These are phyloP conservation scores for Saxidomus purpurata DNA, from an alignment of 1,140 invertebrate genomes.

Conservation along the genomic window DNA sequence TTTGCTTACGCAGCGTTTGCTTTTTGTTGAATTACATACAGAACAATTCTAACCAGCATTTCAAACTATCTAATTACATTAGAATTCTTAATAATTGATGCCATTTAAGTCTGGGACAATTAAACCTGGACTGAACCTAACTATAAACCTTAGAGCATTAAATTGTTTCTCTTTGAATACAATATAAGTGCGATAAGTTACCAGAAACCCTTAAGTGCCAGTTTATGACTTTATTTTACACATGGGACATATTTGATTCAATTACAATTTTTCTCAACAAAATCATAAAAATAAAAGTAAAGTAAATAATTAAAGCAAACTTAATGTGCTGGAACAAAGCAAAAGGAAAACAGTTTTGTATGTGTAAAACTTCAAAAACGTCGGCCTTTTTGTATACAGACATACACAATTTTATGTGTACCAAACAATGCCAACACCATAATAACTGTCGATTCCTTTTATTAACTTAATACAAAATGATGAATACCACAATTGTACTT, in stretches of 20 bases:
- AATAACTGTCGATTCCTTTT: too few relatives aligned
- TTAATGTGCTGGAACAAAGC: background rate
- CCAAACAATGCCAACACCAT: too few relatives aligned
- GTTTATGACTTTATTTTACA: constrained; percentile 5
- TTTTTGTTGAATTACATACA: background rate
- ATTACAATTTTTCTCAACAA: background rate
- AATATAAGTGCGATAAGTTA: background rate
- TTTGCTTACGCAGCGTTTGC: background rate
- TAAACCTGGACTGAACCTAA: background rate
- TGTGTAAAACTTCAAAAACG: background rate
- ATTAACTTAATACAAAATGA: too few relatives aligned
- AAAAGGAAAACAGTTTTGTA: too few relatives aligned
- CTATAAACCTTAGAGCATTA: constrained; percentile 2
- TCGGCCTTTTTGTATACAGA: too few relatives aligned
- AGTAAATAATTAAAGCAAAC: constrained; percentile 20
- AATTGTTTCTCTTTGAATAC: constrained; percentile 11
- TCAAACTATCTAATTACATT: background rate
- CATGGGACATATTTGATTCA: constrained; percentile 12
- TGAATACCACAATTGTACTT: too few relatives aligned
- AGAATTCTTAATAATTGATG: background rate
- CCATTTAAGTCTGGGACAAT: constrained; percentile 25
- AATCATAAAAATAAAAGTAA: background rate
- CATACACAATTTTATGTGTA: too few relatives aligned
- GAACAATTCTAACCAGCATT: background rate
- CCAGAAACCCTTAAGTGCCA: background rate